Conservation (phyloP, 2,888 invertebrate species). For the Andrena praecox region DNA sequence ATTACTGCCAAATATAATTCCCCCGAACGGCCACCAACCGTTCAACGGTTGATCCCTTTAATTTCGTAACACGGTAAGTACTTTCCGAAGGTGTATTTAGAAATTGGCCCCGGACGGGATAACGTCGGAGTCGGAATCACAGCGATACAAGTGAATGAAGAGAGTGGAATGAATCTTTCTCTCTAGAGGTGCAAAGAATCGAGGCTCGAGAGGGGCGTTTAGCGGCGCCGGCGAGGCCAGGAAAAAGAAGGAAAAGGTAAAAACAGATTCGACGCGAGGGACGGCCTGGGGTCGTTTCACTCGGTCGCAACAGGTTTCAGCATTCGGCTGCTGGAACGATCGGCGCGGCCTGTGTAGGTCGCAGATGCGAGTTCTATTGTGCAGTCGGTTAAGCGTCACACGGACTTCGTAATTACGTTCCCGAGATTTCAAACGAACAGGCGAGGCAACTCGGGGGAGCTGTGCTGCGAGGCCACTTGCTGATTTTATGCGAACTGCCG, state of each 20-base stretch:
- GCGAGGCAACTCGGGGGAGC: slow-evolving; percentile 9
- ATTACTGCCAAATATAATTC: background rate
- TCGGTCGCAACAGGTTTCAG: slow-evolving; percentile 61
- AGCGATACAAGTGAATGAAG: background rate
- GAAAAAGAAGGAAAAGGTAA: slow-evolving; percentile 17
- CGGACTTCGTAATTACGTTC: slow-evolving; percentile 39
- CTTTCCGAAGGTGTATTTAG: background rate
- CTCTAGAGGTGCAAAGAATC: background rate
- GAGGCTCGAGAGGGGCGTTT: slow-evolving; percentile 19
- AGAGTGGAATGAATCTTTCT: slow-evolving; percentile 21
- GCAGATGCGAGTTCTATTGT: slow-evolving; percentile 21
- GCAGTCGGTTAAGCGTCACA: slow-evolving; percentile 30
- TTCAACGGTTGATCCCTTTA: background rate
- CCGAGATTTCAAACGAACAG: background rate
- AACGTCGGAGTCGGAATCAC: background rate
- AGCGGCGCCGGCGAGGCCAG: background rate
- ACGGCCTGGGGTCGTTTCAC: slow-evolving; percentile 34
- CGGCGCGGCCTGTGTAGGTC: slow-evolving; percentile 20
- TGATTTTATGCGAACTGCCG: background rate
- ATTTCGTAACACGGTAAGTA: background rate
- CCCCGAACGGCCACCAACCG: background rate
- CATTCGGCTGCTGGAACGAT: slow-evolving; percentile 34
- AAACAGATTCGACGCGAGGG: slow-evolving; percentile 15
- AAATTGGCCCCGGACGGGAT: background rate
- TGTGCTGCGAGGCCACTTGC: background rate